Evolutionary conservation across 2,113 vertebrate species (phyloP), one percentile per base, ranked within the genome.

Genomic region (Aegotheles bennettii): DNA sequence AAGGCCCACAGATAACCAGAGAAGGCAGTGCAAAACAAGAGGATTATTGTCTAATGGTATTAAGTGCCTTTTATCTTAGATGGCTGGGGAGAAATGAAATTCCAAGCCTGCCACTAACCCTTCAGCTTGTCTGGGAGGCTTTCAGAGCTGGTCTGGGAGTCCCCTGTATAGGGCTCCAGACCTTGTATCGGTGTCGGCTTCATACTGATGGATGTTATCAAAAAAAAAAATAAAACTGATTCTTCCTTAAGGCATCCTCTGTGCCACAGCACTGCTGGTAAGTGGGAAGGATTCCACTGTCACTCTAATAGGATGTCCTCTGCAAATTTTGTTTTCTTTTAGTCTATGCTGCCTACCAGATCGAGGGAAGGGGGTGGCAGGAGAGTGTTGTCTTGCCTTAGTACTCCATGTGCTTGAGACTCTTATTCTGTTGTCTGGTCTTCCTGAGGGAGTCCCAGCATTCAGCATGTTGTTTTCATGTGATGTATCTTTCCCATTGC

Each of bases 261-360:
- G 36, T 56, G 47, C 50, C 75, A 2, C 2, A 26, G 19, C 8
- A 24, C 54, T 93, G 6, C 36, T 14, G 33, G 24, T 50, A 36
- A 57, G 21, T 13, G 53, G 33, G 31, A 43, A 68, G 16, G n/a
- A 43, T 45, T 38, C 26, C 10, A 38, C n/a, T n/a, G 1, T 19
- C 67, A 19, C 28, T 28, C 19, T 61, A 42, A 54, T 9, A 70
- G 2, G 2, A 76, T 63, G 25, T 26, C 33, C 56, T 50, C 12
- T 93, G 73, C 60, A n/a, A 28, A 31, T 21, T 89, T 38, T 89
- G 9, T 90, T 67, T 65, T 84, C 45, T 16, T 84, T 10, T 38
- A 93, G 90, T 35, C 91, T 98, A 14, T 98, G 97, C 80, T 98
- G 97, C 85, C 94, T 92, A 33, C 69, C 94, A 26, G 67, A 97